These are phyloP conservation scores for Cylindroiulus punctatus DNA, from an alignment of 2,888 invertebrate genomes.

Conservation along the genomic window DNA sequence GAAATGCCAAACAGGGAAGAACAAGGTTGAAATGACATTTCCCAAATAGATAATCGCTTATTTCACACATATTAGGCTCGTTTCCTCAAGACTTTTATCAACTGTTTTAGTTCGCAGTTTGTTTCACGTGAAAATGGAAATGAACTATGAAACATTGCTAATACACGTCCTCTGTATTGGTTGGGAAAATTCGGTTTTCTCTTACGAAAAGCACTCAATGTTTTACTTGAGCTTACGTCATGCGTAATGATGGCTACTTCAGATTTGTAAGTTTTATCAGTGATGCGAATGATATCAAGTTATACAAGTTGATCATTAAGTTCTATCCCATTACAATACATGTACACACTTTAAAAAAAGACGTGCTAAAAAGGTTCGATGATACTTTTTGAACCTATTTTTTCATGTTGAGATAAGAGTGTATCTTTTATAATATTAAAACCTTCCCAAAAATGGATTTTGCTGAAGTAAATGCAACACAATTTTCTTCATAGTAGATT, in stretches of 20 bases:
- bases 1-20: constrained; percentile 1
- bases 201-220: neutral
- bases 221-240: neutral
- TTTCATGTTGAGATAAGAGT: too few species aligned
- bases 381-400: too few species aligned
- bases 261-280: too few species aligned
- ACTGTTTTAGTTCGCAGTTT: neutral
- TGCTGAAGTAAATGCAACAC: too few species aligned
- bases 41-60: neutral
- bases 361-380: too few species aligned
- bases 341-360: too few species aligned
- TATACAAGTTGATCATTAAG: too few species aligned
- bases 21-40: neutral
- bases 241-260: neutral
- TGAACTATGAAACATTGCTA: neutral
- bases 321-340: neutral
- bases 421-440: too few species aligned
- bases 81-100: neutral
- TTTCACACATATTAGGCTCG: constrained; percentile 17
- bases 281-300: too few species aligned
- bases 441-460: too few species aligned
- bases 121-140: neutral
- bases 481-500: too few species aligned
- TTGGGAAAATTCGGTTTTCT: neutral
- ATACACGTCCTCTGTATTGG: neutral